phyloP scores from a whole-genome alignment of 1,140 invertebrate species.

The Diploscapter pachys region DNA sequence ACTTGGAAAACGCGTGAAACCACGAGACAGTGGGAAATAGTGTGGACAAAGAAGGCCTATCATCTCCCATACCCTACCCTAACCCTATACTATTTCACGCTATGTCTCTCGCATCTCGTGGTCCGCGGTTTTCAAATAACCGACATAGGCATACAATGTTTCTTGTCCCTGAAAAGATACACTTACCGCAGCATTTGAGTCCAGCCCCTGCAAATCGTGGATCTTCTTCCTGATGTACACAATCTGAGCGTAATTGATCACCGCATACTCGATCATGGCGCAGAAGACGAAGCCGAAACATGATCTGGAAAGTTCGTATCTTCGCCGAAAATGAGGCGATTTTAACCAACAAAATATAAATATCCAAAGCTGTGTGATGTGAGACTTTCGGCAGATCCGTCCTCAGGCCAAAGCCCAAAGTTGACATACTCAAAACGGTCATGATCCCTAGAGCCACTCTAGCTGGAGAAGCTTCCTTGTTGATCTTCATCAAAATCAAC shows the following conservation, averaged over 20 bases:
- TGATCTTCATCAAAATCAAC: slow-evolving; percentile 31
- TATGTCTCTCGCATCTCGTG: neutral
- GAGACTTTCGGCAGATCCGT: slow-evolving; percentile 46
- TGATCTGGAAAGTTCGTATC: slow-evolving; percentile 12
- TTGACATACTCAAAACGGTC: slow-evolving; percentile 49
- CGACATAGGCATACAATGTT: neutral
- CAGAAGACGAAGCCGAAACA: slow-evolving; percentile 49
- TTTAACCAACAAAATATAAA: slow-evolving; percentile 40
- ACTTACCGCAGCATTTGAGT: slow-evolving; percentile 22
- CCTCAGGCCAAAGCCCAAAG: slow-evolving; percentile 38
- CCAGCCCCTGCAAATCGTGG: slow-evolving; percentile 33
- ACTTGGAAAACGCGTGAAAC: neutral
- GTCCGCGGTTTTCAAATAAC: neutral
- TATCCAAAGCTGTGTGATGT: slow-evolving; percentile 46
- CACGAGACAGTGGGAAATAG: neutral
- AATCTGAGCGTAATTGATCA: slow-evolving; percentile 46
- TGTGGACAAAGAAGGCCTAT: neutral
- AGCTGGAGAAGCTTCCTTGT: slow-evolving; percentile 49
- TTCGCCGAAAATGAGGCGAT: neutral
- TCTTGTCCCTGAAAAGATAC: neutral
- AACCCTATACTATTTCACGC: neutral
- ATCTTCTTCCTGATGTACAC: slow-evolving; percentile 39
- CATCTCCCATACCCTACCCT: neutral
- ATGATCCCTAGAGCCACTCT: slow-evolving; percentile 45
- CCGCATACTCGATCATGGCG: slow-evolving; percentile 48